Evolutionary conservation across 1,140 invertebrate genomes (phyloP).

Genomic region (Arion vulgaris): DNA sequence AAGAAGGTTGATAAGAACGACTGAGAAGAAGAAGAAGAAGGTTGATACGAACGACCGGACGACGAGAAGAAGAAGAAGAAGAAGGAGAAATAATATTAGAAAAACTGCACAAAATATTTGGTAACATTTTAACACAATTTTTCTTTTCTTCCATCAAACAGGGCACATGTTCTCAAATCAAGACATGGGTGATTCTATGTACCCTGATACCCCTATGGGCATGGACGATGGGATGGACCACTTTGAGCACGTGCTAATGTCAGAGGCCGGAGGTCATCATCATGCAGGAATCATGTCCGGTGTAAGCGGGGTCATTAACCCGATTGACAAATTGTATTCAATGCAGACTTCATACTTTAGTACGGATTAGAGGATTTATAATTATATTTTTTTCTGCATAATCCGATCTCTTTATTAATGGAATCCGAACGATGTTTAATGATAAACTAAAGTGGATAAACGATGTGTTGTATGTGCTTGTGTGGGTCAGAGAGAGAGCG

Average conservation of each 20-base stretch:
- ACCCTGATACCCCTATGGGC: slow-evolving; percentile 50
- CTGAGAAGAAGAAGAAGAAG: no score
- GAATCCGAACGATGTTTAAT: no score
- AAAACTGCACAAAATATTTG: no score
- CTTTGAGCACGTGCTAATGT: slow-evolving; percentile 53
- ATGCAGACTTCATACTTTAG: slow-evolving; percentile 79
- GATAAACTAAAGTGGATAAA: no score
- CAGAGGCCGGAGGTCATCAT: slow-evolving; percentile 37
- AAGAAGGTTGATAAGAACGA: no score
- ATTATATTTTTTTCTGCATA: not conserved
- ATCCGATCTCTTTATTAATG: no score
- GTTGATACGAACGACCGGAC: no score
- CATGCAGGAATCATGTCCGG: slow-evolving; percentile 34
- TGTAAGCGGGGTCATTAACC: slow-evolving; percentile 77
- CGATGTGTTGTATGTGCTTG: not conserved
- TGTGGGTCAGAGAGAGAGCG: not conserved
- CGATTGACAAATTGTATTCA: slow-evolving; percentile 96
- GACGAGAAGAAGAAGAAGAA: no score
- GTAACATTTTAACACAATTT: no score
- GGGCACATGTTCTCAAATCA: slow-evolving; percentile 44
- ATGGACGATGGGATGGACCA: slow-evolving; percentile 51
- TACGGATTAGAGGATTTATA: slow-evolving; percentile 47
- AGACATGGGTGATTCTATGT: slow-evolving; percentile 44
- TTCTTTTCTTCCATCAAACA: slow-evolving; percentile 25
- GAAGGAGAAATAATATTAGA: no score